Evolutionary conservation across 2,113 vertebrate species (phyloP).

Genomic region (Marmota monax): DNA sequence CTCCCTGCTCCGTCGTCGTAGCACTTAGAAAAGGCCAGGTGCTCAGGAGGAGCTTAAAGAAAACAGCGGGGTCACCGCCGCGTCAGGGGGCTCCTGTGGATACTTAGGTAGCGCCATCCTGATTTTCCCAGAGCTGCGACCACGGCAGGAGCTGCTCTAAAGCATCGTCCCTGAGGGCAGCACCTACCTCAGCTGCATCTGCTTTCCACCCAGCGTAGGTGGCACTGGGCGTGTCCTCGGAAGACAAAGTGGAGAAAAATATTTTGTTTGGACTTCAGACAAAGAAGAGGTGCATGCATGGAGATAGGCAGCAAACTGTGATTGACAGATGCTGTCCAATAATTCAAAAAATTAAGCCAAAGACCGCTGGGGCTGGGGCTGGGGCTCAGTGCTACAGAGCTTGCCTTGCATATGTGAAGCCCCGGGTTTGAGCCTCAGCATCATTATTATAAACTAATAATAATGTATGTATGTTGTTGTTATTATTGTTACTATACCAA

Average conservation of each 20-base stretch:
- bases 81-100: neutral
- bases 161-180: neutral
- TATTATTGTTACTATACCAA: neutral
- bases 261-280: neutral
- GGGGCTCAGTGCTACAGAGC: neutral
- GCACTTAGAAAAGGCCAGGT: neutral
- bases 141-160: neutral
- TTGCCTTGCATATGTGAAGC: neutral
- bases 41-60: neutral
- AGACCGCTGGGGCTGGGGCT: neutral
- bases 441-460: too few species aligned
- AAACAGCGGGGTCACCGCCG: fast-evolving
- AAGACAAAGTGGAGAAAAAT: neutral
- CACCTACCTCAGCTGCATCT: neutral
- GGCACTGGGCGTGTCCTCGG: neutral
- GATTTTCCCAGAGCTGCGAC: neutral
- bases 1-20: fast-evolving
- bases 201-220: neutral
- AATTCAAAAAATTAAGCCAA: neutral
- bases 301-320: fast-evolving
- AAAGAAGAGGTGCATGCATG: neutral
- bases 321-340: too few species aligned
- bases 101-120: too few species aligned
- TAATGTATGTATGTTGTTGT: too few species aligned
- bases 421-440: neutral